A percentile compares a stretch with the other conserved stretches of the same genome.
Conservation (phyloP, 2,888 invertebrate species). For the Pristionchus japonicus region DNA sequence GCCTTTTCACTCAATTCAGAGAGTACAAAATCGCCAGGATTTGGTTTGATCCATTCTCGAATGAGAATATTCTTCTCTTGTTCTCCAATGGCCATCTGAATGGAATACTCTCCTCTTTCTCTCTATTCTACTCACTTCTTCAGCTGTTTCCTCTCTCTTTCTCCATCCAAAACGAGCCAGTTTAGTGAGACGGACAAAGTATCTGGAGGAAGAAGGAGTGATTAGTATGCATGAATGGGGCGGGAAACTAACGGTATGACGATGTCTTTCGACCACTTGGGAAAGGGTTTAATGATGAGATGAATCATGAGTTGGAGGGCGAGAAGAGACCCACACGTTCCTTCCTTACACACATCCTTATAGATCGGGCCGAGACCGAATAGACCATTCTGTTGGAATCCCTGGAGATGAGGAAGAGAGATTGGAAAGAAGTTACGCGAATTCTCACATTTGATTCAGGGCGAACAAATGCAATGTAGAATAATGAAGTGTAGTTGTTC, state of each 20-base stretch:
- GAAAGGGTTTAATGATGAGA: constrained; percentile 77
- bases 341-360: constrained; percentile 75
- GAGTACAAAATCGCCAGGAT: constrained; percentile 77
- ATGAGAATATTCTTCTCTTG: constrained; percentile 69
- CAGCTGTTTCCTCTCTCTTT: constrained; percentile 24
- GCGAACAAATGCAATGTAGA: constrained; percentile 78
- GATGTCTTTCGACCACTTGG: constrained; percentile 77
- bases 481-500: constrained; percentile 78
- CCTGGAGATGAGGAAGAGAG: constrained; percentile 49
- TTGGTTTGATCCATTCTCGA: constrained; percentile 76
- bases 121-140: constrained; percentile 40
- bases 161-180: neutral
- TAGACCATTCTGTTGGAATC: constrained; percentile 63
- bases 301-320: constrained; percentile 78
- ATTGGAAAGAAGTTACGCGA: neutral
- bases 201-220: constrained; percentile 44
- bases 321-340: constrained; percentile 77
- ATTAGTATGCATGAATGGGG: neutral
- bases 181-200: constrained; percentile 51
- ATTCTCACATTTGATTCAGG: constrained; percentile 71
- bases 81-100: constrained; percentile 1
- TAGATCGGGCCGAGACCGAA: constrained; percentile 75
- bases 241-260: constrained; percentile 76
- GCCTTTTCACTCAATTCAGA: constrained; percentile 78
- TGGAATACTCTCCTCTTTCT: neutral